Base-by-base conservation (phyloP, 1,140 invertebrate species). In the Wiebesia pumilae region DNA sequence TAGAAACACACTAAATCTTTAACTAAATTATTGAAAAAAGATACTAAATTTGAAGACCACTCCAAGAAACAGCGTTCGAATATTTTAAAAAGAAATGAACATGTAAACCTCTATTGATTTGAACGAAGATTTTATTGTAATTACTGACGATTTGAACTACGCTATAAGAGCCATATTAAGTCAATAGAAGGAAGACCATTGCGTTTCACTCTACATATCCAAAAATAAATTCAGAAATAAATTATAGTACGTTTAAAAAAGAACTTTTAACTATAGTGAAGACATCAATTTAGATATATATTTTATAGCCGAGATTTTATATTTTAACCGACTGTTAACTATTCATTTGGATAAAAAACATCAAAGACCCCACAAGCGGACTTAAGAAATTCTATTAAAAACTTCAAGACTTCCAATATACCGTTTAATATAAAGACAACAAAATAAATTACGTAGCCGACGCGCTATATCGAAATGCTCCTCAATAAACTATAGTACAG, bases 261-360 rank as follows among this genome's bases (percentile, higher is more conserved):
- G 84, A 85, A 30, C 67, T 67, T n/a, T 30, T 85, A 67, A 77
- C 75, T 58, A 65, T 84, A 30, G 69, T 84, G 3, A 33, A 62
- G 3, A 43, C 27, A 12, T 4, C 77, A 85, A n/a, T 80, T 85
- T 35, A 24, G 43, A 24, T 51, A 79, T 85, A 79, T 54, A 79
- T 16, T n/a, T n/a, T n/a, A n/a, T n/a, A n/a, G n/a, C n/a, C n/a
- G n/a, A n/a, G n/a, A n/a, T n/a, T n/a, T n/a, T n/a, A n/a, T n/a
- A 40, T 85, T 0, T 6, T 43, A 0, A 79, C 73, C 0, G 83
- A 85, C 27, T 75, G 79, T 24, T n/a, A n/a, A n/a, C n/a, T n/a
- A n/a, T n/a, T n/a, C n/a, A n/a, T n/a, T n/a, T n/a, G n/a, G n/a
- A n/a, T 33, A 67, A 47, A 79, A 24, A 81, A 69, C 6, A 1